phyloP scores from a whole-genome alignment of 2,888 invertebrate genomes.

The Drosophila ezoana region DNA sequence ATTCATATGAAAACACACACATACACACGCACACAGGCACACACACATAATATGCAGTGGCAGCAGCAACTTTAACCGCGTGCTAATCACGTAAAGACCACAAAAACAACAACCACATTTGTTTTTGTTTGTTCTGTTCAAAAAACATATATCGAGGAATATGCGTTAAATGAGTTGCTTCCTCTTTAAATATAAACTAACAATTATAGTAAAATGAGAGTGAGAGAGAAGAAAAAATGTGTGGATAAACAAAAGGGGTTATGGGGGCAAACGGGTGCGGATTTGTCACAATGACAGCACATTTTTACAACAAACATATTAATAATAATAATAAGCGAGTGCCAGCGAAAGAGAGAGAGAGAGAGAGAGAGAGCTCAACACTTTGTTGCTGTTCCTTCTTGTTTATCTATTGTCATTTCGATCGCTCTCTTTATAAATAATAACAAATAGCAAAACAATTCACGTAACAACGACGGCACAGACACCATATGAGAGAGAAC shows the following conservation, averaged over 20 bases:
- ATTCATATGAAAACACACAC: constrained; percentile 30
- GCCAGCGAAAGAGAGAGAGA: constrained; percentile 8
- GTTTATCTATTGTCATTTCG: constrained; percentile 47
- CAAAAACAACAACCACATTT: constrained; percentile 27
- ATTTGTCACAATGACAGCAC: constrained; percentile 29
- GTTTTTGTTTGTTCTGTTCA: constrained; percentile 23
- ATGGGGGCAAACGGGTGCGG: not conserved
- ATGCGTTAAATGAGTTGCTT: constrained; percentile 66
- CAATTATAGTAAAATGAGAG: constrained; percentile 30
- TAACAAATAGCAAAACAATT: constrained; percentile 65
- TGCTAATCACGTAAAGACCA: constrained; percentile 33
- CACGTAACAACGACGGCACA: constrained; percentile 55
- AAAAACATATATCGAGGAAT: constrained; percentile 30
- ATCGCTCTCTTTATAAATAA: constrained; percentile 46
- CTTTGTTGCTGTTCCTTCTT: constrained; percentile 38
- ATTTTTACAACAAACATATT: constrained; percentile 31
- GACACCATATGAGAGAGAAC: constrained; percentile 13
- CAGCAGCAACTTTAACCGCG: constrained; percentile 36
- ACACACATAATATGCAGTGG: not conserved
- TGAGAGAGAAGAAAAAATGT: not conserved
- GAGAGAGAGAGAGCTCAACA: constrained; percentile 13
- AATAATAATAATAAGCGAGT: not conserved
- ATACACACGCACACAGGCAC: constrained; percentile 5
- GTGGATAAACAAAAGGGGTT: constrained; percentile 7
- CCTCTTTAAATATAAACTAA: constrained; percentile 67